Evolutionary conservation across 2,113 vertebrate genomes (phyloP).

Genomic region (Mustela nigripes): DNA sequence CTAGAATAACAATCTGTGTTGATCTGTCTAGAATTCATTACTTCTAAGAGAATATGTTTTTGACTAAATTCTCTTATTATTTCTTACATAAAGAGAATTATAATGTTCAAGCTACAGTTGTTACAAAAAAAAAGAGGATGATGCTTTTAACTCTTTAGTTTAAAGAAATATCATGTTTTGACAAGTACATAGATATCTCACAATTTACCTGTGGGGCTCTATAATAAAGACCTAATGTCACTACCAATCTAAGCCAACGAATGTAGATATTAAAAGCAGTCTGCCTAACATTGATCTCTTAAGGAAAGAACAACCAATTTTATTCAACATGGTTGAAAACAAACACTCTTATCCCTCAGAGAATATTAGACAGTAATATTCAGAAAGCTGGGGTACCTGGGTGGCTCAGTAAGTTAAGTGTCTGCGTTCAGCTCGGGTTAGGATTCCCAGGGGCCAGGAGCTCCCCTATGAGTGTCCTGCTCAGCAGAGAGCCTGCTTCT

Average conservation of each 20-base stretch:
- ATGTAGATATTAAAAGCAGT: not conserved
- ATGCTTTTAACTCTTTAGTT: not conserved
- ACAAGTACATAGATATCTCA: not conserved
- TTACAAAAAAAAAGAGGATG: not conserved
- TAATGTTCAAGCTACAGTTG: not conserved
- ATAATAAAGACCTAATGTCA: not conserved
- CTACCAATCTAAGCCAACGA: not conserved
- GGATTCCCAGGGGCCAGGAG: not conserved
- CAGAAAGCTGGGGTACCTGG: not conserved
- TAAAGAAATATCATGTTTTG: constrained; percentile 18
- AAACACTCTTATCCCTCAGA: not conserved
- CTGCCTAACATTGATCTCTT: not conserved
- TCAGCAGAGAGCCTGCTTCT: not conserved
- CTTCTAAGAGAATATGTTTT: not conserved
- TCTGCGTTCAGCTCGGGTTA: not conserved
- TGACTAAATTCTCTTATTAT: not conserved
- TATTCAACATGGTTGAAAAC: not conserved
- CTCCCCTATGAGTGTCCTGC: not conserved
- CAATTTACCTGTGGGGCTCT: not conserved
- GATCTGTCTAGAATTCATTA: not conserved
- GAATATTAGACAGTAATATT: not conserved
- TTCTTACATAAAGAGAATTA: not conserved
- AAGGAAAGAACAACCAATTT: constrained; percentile 1
- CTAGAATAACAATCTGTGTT: constrained; percentile 16
- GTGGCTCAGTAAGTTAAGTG: not conserved